A percentile compares a stretch with the other conserved stretches of the same genome.
These are phyloP conservation scores for Microcebus lehilahytsara DNA, from an alignment of 2,113 vertebrate species.

Conservation along the genomic window DNA sequence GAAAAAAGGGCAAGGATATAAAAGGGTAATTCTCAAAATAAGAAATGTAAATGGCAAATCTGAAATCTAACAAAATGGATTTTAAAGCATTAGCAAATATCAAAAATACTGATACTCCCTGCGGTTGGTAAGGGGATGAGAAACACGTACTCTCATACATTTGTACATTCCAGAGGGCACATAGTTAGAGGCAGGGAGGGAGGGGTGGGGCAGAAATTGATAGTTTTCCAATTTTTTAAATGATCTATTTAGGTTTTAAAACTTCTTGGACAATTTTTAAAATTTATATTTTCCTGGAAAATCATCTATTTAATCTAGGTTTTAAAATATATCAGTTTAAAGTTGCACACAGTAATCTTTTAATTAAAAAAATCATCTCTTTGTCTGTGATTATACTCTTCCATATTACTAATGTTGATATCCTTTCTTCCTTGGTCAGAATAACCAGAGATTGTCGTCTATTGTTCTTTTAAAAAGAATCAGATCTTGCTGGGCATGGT, in stretches of 20 bases:
- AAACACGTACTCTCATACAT: background rate
- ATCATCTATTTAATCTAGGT: background rate
- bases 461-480: background rate
- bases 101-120: background rate
- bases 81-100: conserved; percentile 18
- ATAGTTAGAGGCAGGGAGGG: background rate
- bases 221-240: background rate
- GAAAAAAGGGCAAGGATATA: background rate
- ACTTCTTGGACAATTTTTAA: background rate
- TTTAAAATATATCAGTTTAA: conserved; percentile 30
- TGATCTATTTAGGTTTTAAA: background rate
- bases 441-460: background rate
- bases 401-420: background rate
- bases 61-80: background rate
- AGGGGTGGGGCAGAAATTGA: background rate
- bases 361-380: background rate
- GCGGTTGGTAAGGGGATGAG: background rate
- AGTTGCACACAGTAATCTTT: background rate
- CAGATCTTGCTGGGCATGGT: too few relatives aligned
- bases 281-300: conserved; percentile 13
- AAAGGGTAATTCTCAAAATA: background rate
- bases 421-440: background rate
- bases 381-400: background rate
- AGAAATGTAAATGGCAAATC: background rate
- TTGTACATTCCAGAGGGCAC: background rate